These are phyloP conservation scores for Tipula lateralis DNA, from an alignment of 2,888 invertebrate species.

Conservation along the genomic window DNA sequence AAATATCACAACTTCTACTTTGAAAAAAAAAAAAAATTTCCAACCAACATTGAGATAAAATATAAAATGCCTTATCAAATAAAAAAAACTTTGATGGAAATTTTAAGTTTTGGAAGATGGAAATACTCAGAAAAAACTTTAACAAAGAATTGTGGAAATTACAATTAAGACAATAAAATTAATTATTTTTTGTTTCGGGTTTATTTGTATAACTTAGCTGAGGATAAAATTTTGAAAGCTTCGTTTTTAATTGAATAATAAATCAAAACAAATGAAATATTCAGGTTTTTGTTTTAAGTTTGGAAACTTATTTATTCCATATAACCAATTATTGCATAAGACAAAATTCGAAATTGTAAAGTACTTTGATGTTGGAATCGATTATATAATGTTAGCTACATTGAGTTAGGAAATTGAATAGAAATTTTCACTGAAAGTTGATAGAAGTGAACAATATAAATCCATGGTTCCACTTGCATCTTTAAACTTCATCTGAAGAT, in stretches of 20 bases:
- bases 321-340: not conserved
- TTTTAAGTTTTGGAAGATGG: not conserved
- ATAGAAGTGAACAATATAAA: too few species aligned
- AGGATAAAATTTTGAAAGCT: not conserved
- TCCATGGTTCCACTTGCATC: too few species aligned
- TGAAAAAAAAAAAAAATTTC: too few species aligned
- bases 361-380: too few species aligned
- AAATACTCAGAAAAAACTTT: not conserved
- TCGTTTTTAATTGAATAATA: not conserved
- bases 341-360: not conserved
- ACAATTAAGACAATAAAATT: not conserved
- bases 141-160: not conserved
- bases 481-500: too few species aligned
- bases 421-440: too few species aligned
- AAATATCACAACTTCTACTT: not conserved
- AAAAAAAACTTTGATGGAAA: not conserved
- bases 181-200: not conserved
- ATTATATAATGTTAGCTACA: too few species aligned
- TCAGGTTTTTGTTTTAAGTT: not conserved
- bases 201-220: not conserved
- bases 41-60: not conserved
- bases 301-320: not conserved
- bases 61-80: not conserved
- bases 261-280: not conserved
- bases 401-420: too few species aligned